Percentiles rank a stretch among this genome's conserved stretches.
phyloP scores from a whole-genome alignment of 1,140 invertebrate species.

The Carposina sasakii region DNA sequence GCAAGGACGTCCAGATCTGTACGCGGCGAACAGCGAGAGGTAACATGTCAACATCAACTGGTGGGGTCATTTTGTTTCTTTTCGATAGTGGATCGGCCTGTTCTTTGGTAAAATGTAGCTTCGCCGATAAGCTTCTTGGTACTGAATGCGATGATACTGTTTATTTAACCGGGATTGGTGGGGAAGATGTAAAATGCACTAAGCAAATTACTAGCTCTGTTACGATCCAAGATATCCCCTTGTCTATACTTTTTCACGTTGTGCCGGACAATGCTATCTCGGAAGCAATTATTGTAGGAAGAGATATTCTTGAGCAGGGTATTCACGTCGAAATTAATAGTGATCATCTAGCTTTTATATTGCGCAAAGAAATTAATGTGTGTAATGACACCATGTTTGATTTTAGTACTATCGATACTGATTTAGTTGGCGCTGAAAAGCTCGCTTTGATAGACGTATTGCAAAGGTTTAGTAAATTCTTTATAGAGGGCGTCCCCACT shows the following conservation, averaged over 20 bases:
- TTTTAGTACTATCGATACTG: too few relatives aligned
- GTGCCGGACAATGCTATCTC: too few relatives aligned
- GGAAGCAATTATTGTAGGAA: too few relatives aligned
- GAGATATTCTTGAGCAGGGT: too few relatives aligned
- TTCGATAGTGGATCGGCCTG: not conserved
- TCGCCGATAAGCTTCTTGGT: not conserved
- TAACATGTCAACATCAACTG: not conserved
- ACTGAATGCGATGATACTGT: not conserved
- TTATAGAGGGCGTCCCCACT: conserved; percentile 14
- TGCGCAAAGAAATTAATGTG: too few relatives aligned
- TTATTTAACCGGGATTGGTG: not conserved
- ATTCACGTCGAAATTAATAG: too few relatives aligned
- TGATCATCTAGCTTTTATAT: too few relatives aligned
- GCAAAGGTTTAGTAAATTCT: conserved; percentile 14
- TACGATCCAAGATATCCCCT: not conserved
- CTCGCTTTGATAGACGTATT: conserved; percentile 16
- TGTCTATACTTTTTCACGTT: too few relatives aligned
- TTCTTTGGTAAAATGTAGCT: not conserved
- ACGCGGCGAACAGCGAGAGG: not conserved
- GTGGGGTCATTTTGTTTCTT: not conserved
- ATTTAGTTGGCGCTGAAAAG: conserved; percentile 20
- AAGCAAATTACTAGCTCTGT: not conserved
- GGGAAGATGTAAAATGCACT: not conserved
- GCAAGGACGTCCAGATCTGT: not conserved
- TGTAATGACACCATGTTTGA: too few relatives aligned